These are phyloP conservation scores for Tangara arthus DNA, from an alignment of 2,797 vertebrate genomes.

Conservation along the genomic window DNA sequence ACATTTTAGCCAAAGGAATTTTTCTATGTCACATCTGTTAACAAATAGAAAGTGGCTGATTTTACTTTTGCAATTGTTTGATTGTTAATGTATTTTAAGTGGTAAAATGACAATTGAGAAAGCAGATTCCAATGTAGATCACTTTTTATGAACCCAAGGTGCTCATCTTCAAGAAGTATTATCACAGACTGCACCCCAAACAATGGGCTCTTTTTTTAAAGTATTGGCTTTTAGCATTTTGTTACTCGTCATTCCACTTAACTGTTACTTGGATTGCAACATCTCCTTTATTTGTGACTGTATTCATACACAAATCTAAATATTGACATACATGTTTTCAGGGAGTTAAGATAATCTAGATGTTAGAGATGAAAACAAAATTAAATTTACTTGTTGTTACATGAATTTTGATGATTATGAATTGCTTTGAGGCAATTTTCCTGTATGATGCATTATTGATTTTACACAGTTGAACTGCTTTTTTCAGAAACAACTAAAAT, in stretches of 20 bases:
- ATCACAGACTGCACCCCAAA: neutral
- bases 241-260: neutral
- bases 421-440: neutral
- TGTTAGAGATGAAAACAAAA: neutral
- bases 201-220: rapidly evolving
- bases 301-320: neutral
- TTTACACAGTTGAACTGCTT: neutral
- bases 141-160: neutral
- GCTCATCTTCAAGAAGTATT: neutral
- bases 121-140: neutral
- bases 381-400: neutral
- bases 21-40: neutral
- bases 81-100: neutral
- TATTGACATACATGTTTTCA: neutral
- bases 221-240: neutral
- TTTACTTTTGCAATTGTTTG: rapidly evolving
- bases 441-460: neutral
- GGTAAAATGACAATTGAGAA: neutral
- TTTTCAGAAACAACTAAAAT: neutral
- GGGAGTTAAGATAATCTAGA: neutral
- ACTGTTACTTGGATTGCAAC: neutral
- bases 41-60: neutral
- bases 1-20: neutral
- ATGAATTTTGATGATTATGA: neutral
- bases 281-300: neutral